phyloP scores from a whole-genome alignment of 2,113 vertebrate genomes.

The Plecturocebus donacophilus region DNA sequence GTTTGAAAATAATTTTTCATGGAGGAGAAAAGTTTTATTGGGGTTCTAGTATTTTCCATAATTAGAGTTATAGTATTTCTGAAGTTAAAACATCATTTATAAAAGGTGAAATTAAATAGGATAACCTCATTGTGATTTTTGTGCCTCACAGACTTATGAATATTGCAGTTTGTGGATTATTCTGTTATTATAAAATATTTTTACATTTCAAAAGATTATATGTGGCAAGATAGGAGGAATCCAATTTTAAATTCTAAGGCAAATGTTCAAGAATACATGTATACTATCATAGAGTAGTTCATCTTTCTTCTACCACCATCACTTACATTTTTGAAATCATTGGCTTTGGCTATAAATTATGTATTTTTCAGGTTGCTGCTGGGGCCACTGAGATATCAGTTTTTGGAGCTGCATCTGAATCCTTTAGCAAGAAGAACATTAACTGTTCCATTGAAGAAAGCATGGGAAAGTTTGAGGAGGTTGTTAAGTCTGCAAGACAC shows the following conservation, averaged over 20 bases:
- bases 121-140: neutral
- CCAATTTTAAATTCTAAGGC: neutral
- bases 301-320: neutral
- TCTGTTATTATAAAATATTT: neutral
- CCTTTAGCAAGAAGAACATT: constrained; percentile 94
- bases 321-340: neutral
- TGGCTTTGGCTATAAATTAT: constrained; percentile 57
- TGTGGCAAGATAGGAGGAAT: neutral
- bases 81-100: neutral
- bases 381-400: constrained; percentile 95
- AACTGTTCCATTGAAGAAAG: constrained; percentile 98
- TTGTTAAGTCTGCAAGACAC: constrained; percentile 89
- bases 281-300: neutral
- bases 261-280: neutral
- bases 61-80: neutral
- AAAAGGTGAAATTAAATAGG: constrained; percentile 33
- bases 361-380: constrained; percentile 90
- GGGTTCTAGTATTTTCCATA: constrained; percentile 20
- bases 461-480: constrained; percentile 92
- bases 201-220: neutral
- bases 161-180: neutral
- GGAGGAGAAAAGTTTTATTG: neutral
- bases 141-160: neutral
- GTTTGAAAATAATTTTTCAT: constrained; percentile 29
- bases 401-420: constrained; percentile 95